Percentiles rank a stretch among this genome's conserved stretches.
Conservation (phyloP, 2,113 vertebrate species). For the Indicator indicator region DNA sequence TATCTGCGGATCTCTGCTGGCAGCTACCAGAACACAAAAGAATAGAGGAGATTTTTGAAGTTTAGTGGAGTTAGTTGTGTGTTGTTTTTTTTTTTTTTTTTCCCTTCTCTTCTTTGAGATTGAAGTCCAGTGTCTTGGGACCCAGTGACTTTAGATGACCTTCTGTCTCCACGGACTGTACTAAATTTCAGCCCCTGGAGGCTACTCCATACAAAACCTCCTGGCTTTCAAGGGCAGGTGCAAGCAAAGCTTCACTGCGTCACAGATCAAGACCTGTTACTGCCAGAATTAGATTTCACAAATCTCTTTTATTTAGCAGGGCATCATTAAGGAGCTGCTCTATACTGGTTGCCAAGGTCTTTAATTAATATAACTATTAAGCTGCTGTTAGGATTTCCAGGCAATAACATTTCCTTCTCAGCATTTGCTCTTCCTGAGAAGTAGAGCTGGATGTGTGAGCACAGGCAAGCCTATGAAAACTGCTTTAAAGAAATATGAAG, state of each 20-base stretch:
- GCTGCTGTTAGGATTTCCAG: not conserved
- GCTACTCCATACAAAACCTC: slow-evolving; percentile 82
- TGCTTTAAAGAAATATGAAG: not conserved
- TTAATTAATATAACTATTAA: slow-evolving; percentile 41
- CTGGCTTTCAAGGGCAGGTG: slow-evolving; percentile 81
- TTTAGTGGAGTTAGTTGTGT: slow-evolving; percentile 34
- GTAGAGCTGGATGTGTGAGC: not conserved
- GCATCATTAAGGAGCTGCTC: slow-evolving; percentile 68
- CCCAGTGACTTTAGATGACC: slow-evolving; percentile 83
- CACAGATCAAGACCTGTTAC: slow-evolving; percentile 78
- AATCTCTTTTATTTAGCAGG: slow-evolving; percentile 71
- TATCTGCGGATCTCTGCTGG: slow-evolving; percentile 69
- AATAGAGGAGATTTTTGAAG: slow-evolving; percentile 78
- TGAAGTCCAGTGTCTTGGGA: slow-evolving; percentile 83
- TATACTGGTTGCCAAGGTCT: not conserved
- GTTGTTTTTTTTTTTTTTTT: not conserved
- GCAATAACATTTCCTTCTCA: not conserved
- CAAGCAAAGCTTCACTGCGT: slow-evolving; percentile 80
- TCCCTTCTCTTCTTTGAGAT: slow-evolving; percentile 69
- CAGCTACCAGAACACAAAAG: slow-evolving; percentile 71
- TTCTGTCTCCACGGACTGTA: slow-evolving; percentile 77
- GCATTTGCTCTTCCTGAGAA: not conserved
- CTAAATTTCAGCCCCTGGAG: slow-evolving; percentile 85
- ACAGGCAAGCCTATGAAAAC: not conserved
- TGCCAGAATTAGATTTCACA: slow-evolving; percentile 80